Evolutionary conservation across 35 echinoderm and acorn worm genomes (phyloP), one percentile per base, ranked within the genome.

Genomic region (Diadema setosum): DNA sequence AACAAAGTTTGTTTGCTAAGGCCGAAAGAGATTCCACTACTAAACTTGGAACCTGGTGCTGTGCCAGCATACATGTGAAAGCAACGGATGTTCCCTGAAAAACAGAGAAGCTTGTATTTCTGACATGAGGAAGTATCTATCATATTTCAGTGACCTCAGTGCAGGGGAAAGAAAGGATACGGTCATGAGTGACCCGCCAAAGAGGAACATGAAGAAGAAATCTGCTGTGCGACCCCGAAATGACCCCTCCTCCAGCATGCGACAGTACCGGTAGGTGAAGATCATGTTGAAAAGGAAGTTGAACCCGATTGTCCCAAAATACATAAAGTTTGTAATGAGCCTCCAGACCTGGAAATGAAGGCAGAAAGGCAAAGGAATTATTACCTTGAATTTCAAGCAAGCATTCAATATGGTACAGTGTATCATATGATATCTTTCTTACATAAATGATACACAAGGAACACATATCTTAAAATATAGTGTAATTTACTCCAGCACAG

Each of bases 201-300:
- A 94, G 14, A 99, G 27, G 84, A 99, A 99, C 96, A 99, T 99
- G 65, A 95, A 94, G 83, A 99, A 95, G 63, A 99, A 99, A 46
- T 95, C 96, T 24, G 96, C 96, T 3, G 96, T 94, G 30, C 92
- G 64, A 8, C 96, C 96, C 52, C 96, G 70, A 74, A 99, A 99
- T 2, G 96, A 94, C 16, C 96, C 96, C 86, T 99, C 93, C 83
- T 95, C 93, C 55, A 99, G 63, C 89, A 99, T 95, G 27, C 96
- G 92, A 89, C 96, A 99, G 86, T 99, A 99, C 42, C 96, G 89
- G 80, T 95, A 95, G 21, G 92, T 94, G 65, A 99, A 95, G n/a
- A 95, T 95, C 89, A 99, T 94, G 76, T 99, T 99, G 96, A 99
- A 99, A 35, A 99, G 86, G 45, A 99, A 99, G 86, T 99, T 94